These are phyloP conservation scores for Leptarthrus brevirostris DNA, from an alignment of 2,888 invertebrate species.

Conservation along the genomic window DNA sequence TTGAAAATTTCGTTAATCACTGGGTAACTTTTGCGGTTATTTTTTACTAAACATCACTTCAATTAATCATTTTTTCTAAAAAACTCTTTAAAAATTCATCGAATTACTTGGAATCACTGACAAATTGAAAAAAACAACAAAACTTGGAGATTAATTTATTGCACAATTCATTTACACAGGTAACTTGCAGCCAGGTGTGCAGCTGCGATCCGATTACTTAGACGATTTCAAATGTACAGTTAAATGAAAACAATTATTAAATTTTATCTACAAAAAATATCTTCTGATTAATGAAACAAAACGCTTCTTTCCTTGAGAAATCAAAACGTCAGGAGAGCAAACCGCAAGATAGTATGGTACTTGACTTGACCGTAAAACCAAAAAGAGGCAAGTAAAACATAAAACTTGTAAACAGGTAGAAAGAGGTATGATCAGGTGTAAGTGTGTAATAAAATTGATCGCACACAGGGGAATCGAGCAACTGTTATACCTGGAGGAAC, in stretches of 20 bases:
- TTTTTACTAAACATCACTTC: neutral
- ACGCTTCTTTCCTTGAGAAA: neutral
- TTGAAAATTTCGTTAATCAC: neutral
- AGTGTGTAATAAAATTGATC: neutral
- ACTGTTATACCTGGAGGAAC: constrained; percentile 36
- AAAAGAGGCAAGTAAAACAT: neutral
- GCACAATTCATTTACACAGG: too few species aligned
- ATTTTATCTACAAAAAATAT: neutral
- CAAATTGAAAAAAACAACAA: too few species aligned
- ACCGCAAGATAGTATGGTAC: neutral
- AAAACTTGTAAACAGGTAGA: constrained; percentile 19
- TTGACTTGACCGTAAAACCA: neutral
- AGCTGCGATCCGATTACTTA: too few species aligned
- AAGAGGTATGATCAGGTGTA: constrained; percentile 6
- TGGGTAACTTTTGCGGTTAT: neutral
- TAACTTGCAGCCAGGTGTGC: too few species aligned
- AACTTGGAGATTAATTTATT: too few species aligned
- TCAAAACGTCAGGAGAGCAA: constrained; percentile 11
- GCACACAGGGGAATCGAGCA: neutral
- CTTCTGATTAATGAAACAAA: too few species aligned
- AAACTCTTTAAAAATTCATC: too few species aligned
- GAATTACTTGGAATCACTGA: too few species aligned
- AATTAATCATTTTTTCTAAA: too few species aligned
- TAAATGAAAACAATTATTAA: constrained; percentile 10
- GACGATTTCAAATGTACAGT: neutral